Evolutionary conservation across 1,140 invertebrate genomes (phyloP).

Genomic region (Drosophila setifemur): DNA sequence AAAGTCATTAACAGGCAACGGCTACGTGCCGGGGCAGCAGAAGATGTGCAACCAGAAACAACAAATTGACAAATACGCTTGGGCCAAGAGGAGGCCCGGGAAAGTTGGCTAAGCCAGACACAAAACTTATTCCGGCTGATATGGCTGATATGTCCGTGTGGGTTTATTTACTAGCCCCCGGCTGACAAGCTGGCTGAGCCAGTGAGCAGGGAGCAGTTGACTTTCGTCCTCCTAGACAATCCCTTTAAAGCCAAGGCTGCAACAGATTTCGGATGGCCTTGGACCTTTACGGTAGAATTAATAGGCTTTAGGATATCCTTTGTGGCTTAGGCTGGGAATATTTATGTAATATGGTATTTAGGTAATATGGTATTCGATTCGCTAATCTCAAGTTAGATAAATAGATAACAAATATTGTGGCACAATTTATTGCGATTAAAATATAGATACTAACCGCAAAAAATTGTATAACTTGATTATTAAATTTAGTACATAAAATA

Average conservation of each 20-base stretch:
- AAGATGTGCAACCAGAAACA: constrained; percentile 6
- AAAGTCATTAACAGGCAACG: constrained; percentile 41
- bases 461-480: too few relatives aligned
- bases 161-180: constrained; percentile 7
- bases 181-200: not conserved
- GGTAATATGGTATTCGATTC: too few relatives aligned
- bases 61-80: constrained; percentile 31
- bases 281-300: not conserved
- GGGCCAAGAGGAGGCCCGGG: not conserved
- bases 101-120: constrained; percentile 7
- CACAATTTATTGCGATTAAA: too few relatives aligned
- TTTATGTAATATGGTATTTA: too few relatives aligned
- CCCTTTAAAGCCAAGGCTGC: not conserved
- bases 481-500: too few relatives aligned
- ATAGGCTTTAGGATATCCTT: too few relatives aligned
- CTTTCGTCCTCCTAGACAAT: too few relatives aligned
- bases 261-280: too few relatives aligned
- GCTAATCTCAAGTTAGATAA: too few relatives aligned
- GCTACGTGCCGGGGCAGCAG: constrained; percentile 9
- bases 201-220: not conserved
- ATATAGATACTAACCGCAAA: too few relatives aligned
- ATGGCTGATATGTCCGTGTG: constrained; percentile 15
- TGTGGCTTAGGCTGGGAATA: too few relatives aligned
- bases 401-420: too few relatives aligned
- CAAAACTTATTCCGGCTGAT: constrained; percentile 3